Conservation (phyloP, 2,797 vertebrate genomes). For the Orestias chungarensis region DNA sequence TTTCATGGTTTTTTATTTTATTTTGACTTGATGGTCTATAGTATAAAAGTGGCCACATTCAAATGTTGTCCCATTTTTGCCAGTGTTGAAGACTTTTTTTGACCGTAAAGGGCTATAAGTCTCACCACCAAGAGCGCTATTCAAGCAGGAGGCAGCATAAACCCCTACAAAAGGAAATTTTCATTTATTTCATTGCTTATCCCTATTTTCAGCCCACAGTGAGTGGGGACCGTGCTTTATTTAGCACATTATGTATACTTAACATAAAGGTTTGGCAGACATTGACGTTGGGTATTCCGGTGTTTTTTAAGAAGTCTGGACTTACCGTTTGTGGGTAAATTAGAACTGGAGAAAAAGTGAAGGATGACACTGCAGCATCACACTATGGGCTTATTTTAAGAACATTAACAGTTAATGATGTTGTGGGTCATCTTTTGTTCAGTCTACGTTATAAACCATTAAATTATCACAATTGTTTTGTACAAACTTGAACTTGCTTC, state of each 20-base stretch:
- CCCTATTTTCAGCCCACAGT: background rate
- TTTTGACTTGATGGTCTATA: background rate
- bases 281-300: background rate
- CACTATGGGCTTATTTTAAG: no score
- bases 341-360: background rate
- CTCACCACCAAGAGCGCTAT: background rate
- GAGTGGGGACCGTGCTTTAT: background rate
- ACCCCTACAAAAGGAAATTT: background rate
- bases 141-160: background rate
- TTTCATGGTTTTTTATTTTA: background rate
- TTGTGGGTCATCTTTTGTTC: no score
- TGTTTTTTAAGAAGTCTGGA: background rate
- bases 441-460: no score
- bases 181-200: background rate
- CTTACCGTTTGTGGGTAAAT: background rate
- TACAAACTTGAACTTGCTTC: no score
- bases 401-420: no score
- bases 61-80: background rate
- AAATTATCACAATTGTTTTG: no score
- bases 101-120: background rate
- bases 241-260: background rate
- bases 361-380: no score
- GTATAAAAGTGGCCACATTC: background rate
- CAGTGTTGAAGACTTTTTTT: background rate
- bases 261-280: no score